A percentile compares a stretch with the other conserved stretches of the same genome.
phyloP scores from a whole-genome alignment of 2,797 vertebrate genomes.

The Huso huso region DNA sequence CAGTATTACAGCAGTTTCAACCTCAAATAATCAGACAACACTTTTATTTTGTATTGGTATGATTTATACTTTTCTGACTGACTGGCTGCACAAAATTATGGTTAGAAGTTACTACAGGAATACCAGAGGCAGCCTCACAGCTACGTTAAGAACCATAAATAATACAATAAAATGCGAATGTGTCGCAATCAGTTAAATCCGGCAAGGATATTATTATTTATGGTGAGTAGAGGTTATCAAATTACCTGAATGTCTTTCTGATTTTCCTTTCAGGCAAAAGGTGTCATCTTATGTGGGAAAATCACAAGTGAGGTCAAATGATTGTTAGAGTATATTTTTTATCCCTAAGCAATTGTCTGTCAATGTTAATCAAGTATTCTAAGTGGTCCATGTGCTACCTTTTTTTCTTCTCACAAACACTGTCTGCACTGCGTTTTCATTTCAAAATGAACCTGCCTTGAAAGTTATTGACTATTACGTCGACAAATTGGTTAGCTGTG shows the following conservation, averaged over 20 bases:
- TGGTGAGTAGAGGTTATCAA: not conserved
- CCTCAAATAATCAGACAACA: no score
- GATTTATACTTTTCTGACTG: no score
- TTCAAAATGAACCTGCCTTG: constrained; percentile 6
- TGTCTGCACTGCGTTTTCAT: not conserved
- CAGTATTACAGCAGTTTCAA: no score
- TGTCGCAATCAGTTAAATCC: not conserved
- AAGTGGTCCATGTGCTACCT: not conserved
- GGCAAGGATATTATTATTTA: not conserved
- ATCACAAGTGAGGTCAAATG: constrained; percentile 2
- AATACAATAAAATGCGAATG: not conserved
- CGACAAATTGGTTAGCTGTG: not conserved
- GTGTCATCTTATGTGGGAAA: not conserved
- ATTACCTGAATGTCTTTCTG: not conserved
- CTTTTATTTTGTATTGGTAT: no score
- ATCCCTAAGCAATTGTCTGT: constrained; percentile 9
- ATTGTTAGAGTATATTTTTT: constrained; percentile 3
- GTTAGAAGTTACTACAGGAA: no score
- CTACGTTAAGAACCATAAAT: no score
- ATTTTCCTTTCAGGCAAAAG: not conserved
- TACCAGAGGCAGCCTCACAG: no score
- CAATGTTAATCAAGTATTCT: constrained; percentile 4
- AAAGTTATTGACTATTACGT: constrained; percentile 7
- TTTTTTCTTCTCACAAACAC: not conserved
- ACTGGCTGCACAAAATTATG: no score